Evolutionary conservation across 1,140 invertebrate genomes (phyloP).

Genomic region (Brachionus rubens): DNA sequence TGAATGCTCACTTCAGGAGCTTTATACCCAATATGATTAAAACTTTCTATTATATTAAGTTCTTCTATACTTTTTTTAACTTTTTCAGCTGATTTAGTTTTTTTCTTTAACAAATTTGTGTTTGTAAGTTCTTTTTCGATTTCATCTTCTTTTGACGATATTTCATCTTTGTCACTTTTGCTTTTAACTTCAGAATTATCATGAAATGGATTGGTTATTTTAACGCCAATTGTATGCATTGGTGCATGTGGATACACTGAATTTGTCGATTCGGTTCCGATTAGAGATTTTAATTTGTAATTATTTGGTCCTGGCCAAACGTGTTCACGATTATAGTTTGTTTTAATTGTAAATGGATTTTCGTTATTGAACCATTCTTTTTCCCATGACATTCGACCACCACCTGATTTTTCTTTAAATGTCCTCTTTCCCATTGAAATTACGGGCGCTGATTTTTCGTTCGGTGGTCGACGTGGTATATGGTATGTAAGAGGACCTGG

Average conservation of each 20-base stretch:
- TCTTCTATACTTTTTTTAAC: not conserved
- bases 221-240: slow-evolving; percentile 3
- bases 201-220: not conserved
- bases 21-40: slow-evolving; percentile 24
- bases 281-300: not conserved
- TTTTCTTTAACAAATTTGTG: not conserved
- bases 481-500: slow-evolving; percentile 24
- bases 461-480: slow-evolving; percentile 15
- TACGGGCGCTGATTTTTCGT: slow-evolving; percentile 23
- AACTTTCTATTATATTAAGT: slow-evolving; percentile 18
- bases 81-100: not conserved
- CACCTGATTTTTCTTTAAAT: slow-evolving; percentile 29
- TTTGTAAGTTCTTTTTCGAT: not conserved
- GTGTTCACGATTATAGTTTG: slow-evolving; percentile 9
- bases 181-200: not conserved
- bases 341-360: slow-evolving; percentile 28
- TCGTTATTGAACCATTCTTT: slow-evolving; percentile 31
- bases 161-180: not conserved
- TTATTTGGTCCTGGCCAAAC: slow-evolving; percentile 16
- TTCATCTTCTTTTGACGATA: not conserved
- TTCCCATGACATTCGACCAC: slow-evolving; percentile 29
- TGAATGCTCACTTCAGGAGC: slow-evolving; percentile 35
- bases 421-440: slow-evolving; percentile 9
- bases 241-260: not conserved
- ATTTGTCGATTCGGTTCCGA: not conserved